Conservation (phyloP, 2,113 vertebrate genomes). For the Rhadina sibilatrix region DNA sequence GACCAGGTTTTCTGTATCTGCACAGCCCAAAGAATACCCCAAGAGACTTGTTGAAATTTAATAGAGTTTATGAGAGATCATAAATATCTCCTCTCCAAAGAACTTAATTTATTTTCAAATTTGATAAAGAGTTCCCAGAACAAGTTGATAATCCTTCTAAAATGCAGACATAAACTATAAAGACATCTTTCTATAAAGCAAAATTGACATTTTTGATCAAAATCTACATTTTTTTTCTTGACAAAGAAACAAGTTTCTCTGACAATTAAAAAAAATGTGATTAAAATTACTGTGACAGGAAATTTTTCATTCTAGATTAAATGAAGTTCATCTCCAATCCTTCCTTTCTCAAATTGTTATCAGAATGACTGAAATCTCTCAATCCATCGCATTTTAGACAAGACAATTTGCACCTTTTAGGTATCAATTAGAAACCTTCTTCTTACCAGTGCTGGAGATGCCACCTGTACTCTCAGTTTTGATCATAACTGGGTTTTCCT, state of each 20-base stretch:
- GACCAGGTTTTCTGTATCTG: neutral
- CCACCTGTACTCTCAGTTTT: neutral
- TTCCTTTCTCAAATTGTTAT: neutral
- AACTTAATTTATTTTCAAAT: neutral
- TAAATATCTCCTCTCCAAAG: neutral
- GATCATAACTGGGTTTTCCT: neutral
- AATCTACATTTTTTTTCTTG: neutral
- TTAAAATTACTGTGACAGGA: neutral
- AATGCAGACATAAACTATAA: neutral
- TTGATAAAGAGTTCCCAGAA: neutral
- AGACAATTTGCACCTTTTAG: neutral
- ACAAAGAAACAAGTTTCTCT: neutral
- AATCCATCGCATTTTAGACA: neutral
- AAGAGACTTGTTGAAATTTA: neutral
- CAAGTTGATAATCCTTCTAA: neutral
- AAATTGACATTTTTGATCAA: neutral
- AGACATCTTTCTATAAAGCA: neutral
- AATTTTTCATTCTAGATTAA: neutral
- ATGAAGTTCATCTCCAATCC: fast-evolving
- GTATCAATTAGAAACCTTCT: neutral
- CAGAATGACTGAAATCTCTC: neutral
- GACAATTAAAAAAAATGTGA: neutral
- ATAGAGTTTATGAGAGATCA: neutral
- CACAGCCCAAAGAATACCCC: neutral
- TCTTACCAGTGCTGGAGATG: neutral